These are phyloP conservation scores for Meliscaeva auricollis DNA, from an alignment of 2,888 invertebrate species.

Conservation along the genomic window DNA sequence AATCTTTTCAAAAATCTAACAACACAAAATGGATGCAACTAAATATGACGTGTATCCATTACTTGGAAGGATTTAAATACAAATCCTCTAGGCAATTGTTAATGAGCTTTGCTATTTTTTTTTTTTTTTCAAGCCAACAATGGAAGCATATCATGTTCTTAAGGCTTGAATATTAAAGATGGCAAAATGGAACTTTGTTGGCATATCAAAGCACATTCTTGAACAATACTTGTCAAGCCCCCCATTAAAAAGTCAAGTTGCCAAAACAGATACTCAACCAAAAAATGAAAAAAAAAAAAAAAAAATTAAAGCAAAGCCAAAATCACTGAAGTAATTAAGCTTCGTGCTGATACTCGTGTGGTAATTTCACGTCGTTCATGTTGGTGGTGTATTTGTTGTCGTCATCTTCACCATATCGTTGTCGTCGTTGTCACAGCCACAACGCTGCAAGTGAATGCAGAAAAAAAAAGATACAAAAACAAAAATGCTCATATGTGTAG, in stretches of 20 bases:
- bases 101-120: constrained; percentile 15
- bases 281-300: constrained; percentile 7
- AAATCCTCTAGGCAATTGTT: constrained; percentile 37
- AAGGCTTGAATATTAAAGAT: constrained; percentile 2
- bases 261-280: constrained; percentile 60
- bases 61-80: constrained; percentile 25
- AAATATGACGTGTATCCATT: constrained; percentile 8
- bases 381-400: neutral
- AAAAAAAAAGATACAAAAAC: constrained; percentile 35
- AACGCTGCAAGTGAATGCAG: constrained; percentile 55
- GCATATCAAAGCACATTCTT: constrained; percentile 37
- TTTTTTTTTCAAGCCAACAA: neutral
- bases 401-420: neutral
- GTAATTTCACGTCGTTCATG: constrained; percentile 65
- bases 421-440: constrained; percentile 34
- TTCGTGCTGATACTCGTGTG: constrained; percentile 66
- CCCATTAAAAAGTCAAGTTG: constrained; percentile 75
- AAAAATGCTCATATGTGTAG: constrained; percentile 60
- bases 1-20: neutral
- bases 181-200: neutral
- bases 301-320: constrained; percentile 38
- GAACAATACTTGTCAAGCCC: constrained; percentile 58
- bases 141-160: neutral
- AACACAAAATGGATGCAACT: constrained; percentile 5
- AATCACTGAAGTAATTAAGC: constrained; percentile 68